Percentiles rank a stretch among this genome's conserved stretches.
phyloP scores from a whole-genome alignment of 1,140 invertebrate genomes.

The Drosophila nebulosa region DNA sequence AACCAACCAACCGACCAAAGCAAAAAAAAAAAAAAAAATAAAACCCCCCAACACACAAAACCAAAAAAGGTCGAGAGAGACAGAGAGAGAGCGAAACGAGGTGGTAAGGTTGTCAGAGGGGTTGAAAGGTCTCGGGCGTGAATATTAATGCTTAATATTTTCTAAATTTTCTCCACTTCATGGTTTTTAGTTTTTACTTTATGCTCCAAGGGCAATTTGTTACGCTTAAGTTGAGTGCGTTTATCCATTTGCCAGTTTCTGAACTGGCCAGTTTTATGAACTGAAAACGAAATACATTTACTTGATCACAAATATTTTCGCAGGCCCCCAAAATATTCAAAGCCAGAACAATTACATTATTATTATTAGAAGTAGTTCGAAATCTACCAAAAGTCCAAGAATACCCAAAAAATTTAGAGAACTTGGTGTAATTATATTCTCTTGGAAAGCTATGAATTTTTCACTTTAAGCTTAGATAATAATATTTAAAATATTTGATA shows the following conservation, averaged over 20 bases:
- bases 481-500: too few species aligned
- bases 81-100: neutral
- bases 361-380: neutral
- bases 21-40: neutral
- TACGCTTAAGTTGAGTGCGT: conserved; percentile 17
- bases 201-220: conserved; percentile 15
- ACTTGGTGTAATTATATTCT: too few species aligned
- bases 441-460: too few species aligned
- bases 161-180: conserved; percentile 42
- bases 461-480: neutral
- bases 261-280: conserved; percentile 16
- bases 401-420: neutral
- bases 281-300: conserved; percentile 13
- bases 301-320: neutral
- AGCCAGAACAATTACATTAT: neutral
- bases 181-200: conserved; percentile 53
- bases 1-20: neutral
- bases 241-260: conserved; percentile 1
- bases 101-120: neutral
- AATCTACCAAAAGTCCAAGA: neutral
- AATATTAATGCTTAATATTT: conserved; percentile 68
- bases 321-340: too few species aligned
- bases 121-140: conserved; percentile 30
- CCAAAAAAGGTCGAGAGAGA: conserved; percentile 11
- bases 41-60: neutral